A percentile compares a stretch with the other conserved stretches of the same genome.
These are phyloP conservation scores for Gymnocheta viridis DNA, from an alignment of 2,888 invertebrate genomes.

Conservation along the genomic window DNA sequence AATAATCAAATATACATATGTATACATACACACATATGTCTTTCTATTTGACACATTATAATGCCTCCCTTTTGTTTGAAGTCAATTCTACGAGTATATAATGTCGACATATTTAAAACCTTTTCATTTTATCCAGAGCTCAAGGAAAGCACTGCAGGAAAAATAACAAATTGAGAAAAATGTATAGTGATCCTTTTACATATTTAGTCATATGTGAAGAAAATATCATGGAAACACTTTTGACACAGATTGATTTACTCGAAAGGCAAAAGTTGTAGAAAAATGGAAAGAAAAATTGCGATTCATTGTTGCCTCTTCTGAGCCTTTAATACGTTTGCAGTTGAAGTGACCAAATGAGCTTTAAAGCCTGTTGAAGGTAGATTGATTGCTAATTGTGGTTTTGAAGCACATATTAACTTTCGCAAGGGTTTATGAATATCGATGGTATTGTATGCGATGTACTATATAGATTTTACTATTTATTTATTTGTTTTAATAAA, in stretches of 20 bases:
- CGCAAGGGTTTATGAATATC: too few relatives aligned
- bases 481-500: too few relatives aligned
- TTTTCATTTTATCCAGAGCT: slow-evolving; percentile 39
- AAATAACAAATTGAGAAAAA: slow-evolving; percentile 12
- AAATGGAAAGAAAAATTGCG: background rate
- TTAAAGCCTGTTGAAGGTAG: slow-evolving; percentile 15
- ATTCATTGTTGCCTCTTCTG: slow-evolving; percentile 24
- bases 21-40: background rate
- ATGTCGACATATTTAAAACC: slow-evolving; percentile 64
- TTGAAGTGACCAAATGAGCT: slow-evolving; percentile 19
- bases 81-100: slow-evolving; percentile 58
- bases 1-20: background rate
- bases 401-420: too few relatives aligned
- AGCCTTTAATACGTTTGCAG: slow-evolving; percentile 10
- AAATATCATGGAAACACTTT: slow-evolving; percentile 62
- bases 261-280: slow-evolving; percentile 4
- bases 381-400: too few relatives aligned
- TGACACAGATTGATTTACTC: slow-evolving; percentile 68
- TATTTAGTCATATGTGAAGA: slow-evolving; percentile 42
- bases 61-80: slow-evolving; percentile 55
- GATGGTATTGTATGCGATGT: too few relatives aligned
- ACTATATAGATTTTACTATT: too few relatives aligned
- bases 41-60: slow-evolving; percentile 32
- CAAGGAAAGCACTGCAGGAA: background rate
- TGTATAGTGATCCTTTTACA: slow-evolving; percentile 32